A percentile compares a stretch with the other conserved stretches of the same genome.
Conservation (phyloP, 2,797 vertebrate species). For the Etheostoma perlongum region DNA sequence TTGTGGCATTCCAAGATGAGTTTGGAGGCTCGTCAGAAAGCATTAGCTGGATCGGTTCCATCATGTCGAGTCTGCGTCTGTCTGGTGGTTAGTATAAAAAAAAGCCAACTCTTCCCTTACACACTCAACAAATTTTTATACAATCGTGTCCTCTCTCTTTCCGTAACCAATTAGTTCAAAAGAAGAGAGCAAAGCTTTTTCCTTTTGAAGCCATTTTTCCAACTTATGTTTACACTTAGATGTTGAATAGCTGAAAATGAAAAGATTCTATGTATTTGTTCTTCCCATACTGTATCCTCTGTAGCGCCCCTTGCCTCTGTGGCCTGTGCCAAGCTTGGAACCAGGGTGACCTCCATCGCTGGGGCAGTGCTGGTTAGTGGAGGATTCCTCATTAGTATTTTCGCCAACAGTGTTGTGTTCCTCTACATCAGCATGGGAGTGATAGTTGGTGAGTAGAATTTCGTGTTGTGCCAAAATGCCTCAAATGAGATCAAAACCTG, state of each 20-base stretch:
- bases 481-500: background rate
- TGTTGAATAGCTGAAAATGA: background rate
- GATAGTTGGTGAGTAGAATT: slow-evolving; percentile 88
- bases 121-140: background rate
- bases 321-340: slow-evolving; percentile 86
- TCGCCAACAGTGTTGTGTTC: slow-evolving; percentile 88
- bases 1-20: slow-evolving; percentile 94
- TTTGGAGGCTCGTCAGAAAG: slow-evolving; percentile 91
- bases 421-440: slow-evolving; percentile 94
- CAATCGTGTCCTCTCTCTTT: background rate
- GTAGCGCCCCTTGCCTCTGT: slow-evolving; percentile 88
- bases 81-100: slow-evolving; percentile 85
- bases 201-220: background rate
- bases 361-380: slow-evolving; percentile 87
- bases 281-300: slow-evolving; percentile 37
- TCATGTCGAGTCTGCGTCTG: slow-evolving; percentile 93
- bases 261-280: background rate
- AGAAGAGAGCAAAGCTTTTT: background rate
- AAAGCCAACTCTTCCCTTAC: background rate
- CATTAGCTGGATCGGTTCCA: slow-evolving; percentile 94
- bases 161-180: background rate
- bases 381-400: slow-evolving; percentile 92
- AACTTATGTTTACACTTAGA: background rate
- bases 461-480: background rate
- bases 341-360: slow-evolving; percentile 84